A percentile compares a stretch with the other conserved stretches of the same genome.
These are phyloP conservation scores for Phoxinus phoxinus DNA, from an alignment of 2,113 vertebrate species.

Conservation along the genomic window DNA sequence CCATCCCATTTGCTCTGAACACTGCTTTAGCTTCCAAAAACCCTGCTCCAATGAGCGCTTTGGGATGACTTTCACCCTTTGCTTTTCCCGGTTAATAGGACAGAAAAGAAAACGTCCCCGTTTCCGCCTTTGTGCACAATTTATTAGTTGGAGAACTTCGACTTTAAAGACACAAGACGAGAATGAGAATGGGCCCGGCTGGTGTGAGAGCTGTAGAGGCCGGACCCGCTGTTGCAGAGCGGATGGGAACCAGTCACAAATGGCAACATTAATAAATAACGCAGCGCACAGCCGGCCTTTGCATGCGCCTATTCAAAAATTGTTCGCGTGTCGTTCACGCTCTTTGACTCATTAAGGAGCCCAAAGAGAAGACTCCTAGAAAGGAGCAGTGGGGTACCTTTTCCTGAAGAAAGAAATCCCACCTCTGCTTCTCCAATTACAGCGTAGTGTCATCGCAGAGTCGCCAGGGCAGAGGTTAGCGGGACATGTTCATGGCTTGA, in stretches of 20 bases:
- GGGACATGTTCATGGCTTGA: constrained; percentile 85
- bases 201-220: constrained; percentile 84
- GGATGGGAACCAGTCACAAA: constrained; percentile 93
- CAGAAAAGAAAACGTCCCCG: constrained; percentile 87
- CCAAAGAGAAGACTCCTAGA: constrained; percentile 73
- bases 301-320: constrained; percentile 92
- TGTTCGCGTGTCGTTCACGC: constrained; percentile 97
- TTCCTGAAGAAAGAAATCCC: constrained; percentile 66
- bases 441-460: constrained; percentile 75
- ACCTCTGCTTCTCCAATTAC: constrained; percentile 74
- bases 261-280: constrained; percentile 97
- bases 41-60: constrained; percentile 85
- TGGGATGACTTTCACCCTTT: constrained; percentile 84
- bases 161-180: constrained; percentile 83
- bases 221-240: constrained; percentile 78
- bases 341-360: constrained; percentile 86
- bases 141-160: constrained; percentile 86
- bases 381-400: constrained; percentile 79
- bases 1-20: constrained; percentile 97
- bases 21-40: constrained; percentile 89
- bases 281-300: constrained; percentile 88
- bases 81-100: constrained; percentile 80
- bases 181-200: constrained; percentile 84
- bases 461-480: constrained; percentile 88
- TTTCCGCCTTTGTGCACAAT: constrained; percentile 85